Conservation (phyloP, 2,888 invertebrate species). For the Pammene fasciana region DNA sequence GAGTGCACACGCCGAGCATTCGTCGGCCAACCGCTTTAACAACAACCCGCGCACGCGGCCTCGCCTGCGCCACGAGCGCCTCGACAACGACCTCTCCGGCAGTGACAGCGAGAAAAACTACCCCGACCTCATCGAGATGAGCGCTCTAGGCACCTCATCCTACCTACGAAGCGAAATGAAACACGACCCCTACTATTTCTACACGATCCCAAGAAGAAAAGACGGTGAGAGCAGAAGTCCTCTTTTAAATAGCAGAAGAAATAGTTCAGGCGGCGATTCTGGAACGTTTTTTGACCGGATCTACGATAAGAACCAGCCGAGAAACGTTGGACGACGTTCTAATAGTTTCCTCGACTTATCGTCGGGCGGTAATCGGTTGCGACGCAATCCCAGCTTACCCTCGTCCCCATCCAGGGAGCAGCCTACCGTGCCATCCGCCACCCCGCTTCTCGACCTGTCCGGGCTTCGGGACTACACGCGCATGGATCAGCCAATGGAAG, state of each 20-base stretch:
- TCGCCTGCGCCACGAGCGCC: conserved; percentile 69
- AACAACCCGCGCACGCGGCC: conserved; percentile 71
- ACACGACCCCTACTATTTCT: conserved; percentile 82
- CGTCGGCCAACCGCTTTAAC: conserved; percentile 70
- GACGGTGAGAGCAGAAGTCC: conserved; percentile 89
- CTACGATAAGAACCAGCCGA: conserved; percentile 64
- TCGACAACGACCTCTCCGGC: conserved; percentile 78
- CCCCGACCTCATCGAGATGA: conserved; percentile 83
- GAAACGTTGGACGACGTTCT: conserved; percentile 81
- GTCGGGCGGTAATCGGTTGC: conserved; percentile 72
- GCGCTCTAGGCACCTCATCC: conserved; percentile 70
- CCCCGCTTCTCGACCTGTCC: conserved; percentile 85
- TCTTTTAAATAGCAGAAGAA: conserved; percentile 87
- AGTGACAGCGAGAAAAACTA: conserved; percentile 82
- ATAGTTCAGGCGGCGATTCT: conserved; percentile 88
- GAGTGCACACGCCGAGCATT: conserved; percentile 69
- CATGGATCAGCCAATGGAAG: conserved; percentile 75
- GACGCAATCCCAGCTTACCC: conserved; percentile 84
- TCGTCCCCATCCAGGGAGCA: conserved; percentile 85
- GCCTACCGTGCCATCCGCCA: conserved; percentile 79
- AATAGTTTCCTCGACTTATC: conserved; percentile 88
- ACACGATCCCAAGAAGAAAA: conserved; percentile 86
- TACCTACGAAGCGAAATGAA: conserved; percentile 71
- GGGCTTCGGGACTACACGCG: conserved; percentile 80
- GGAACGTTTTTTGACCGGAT: conserved; percentile 72